Percentiles rank a stretch among this genome's conserved stretches.
Conservation (phyloP, 2,888 invertebrate genomes). For the Micropterix aruncella region DNA sequence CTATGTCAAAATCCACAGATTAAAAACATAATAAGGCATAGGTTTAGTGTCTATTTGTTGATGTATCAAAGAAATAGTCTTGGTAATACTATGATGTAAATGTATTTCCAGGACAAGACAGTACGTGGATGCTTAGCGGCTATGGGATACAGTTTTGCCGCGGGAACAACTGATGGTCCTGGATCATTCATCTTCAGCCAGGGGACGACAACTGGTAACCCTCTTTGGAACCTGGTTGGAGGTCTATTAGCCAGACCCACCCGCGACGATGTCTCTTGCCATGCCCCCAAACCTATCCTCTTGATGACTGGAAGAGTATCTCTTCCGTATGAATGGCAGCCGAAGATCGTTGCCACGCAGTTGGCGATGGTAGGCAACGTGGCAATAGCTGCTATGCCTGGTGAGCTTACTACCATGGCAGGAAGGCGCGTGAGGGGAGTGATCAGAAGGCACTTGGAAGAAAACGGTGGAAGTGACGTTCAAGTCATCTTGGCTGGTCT, state of each 20-base stretch:
- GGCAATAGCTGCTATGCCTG: slow-evolving; percentile 61
- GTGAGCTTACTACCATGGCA: slow-evolving; percentile 81
- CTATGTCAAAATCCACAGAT: too few relatives aligned
- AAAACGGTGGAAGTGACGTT: slow-evolving; percentile 22
- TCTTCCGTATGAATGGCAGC: slow-evolving; percentile 69
- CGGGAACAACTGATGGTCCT: slow-evolving; percentile 68
- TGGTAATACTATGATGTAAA: too few relatives aligned
- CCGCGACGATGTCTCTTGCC: slow-evolving; percentile 48
- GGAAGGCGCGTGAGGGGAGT: slow-evolving; percentile 49
- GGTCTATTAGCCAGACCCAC: slow-evolving; percentile 48
- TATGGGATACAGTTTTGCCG: slow-evolving; percentile 76
- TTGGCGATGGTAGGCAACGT: slow-evolving; percentile 55
- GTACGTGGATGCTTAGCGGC: slow-evolving; percentile 60
- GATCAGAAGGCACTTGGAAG: slow-evolving; percentile 26
- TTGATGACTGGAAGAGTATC: slow-evolving; percentile 66
- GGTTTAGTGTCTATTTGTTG: too few relatives aligned
- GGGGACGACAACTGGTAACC: slow-evolving; percentile 48
- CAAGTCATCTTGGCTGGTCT: slow-evolving; percentile 60
- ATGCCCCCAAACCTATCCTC: slow-evolving; percentile 67
- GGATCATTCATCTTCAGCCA: slow-evolving; percentile 65
- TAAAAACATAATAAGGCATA: too few relatives aligned
- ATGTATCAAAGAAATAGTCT: too few relatives aligned
- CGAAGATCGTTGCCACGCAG: slow-evolving; percentile 56
- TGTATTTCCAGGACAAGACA: slow-evolving; percentile 30
- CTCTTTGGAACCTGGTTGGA: slow-evolving; percentile 53